These are phyloP conservation scores for Ophion ventricosus DNA, from an alignment of 2,888 invertebrate species.

Conservation along the genomic window DNA sequence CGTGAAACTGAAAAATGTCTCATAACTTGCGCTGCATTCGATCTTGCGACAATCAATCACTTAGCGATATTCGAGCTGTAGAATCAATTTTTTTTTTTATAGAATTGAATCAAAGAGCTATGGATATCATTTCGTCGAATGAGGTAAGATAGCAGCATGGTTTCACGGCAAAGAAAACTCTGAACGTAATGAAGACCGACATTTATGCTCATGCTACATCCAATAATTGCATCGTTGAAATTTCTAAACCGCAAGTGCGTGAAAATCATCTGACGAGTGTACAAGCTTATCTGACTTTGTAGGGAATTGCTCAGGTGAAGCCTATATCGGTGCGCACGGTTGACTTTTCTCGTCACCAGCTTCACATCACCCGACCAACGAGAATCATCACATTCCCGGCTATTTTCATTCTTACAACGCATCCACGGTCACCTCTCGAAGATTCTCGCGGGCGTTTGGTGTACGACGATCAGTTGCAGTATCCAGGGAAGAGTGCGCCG, in stretches of 20 bases:
- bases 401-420: slow-evolving; percentile 54
- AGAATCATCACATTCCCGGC: slow-evolving; percentile 40
- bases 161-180: not conserved
- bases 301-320: not conserved
- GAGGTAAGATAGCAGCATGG: not conserved
- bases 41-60: not conserved
- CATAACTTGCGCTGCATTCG: not conserved
- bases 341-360: not conserved
- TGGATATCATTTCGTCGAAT: not conserved
- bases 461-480: slow-evolving; percentile 39
- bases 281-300: not conserved
- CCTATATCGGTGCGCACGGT: not conserved
- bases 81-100: not conserved
- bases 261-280: not conserved
- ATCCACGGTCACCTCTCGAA: slow-evolving; percentile 45
- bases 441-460: slow-evolving; percentile 52
- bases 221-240: not conserved
- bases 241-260: not conserved
- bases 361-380: slow-evolving; percentile 15
- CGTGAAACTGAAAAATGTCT: not conserved
- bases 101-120: not conserved
- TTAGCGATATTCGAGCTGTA: not conserved
- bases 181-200: not conserved
- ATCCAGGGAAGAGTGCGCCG: slow-evolving; percentile 54
- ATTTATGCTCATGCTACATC: not conserved